Conservation (phyloP, 35 echinoderm and acorn worm genomes). For the Apostichopus californicus region DNA sequence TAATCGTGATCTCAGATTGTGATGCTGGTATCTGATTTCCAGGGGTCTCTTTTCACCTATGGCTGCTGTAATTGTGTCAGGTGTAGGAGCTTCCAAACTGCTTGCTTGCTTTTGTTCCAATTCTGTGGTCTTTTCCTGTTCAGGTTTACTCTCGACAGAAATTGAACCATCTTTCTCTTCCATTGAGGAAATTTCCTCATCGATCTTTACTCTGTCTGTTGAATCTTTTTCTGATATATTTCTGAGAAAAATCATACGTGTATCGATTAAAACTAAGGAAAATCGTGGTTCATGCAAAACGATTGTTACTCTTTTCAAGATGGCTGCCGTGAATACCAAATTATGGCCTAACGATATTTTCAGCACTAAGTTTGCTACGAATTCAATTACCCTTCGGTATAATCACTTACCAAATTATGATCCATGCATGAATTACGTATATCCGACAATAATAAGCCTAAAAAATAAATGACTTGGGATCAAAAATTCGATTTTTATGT, state of each 20-base stretch:
- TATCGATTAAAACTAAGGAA: neutral
- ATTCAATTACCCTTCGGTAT: neutral
- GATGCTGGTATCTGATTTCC: constrained; percentile 44
- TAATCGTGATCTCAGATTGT: constrained; percentile 45
- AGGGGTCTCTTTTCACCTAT: constrained; percentile 33
- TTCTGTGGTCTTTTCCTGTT: neutral
- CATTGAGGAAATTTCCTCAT: constrained; percentile 7
- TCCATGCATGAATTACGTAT: too few relatives aligned
- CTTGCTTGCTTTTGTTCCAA: constrained; percentile 21
- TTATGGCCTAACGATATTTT: neutral
- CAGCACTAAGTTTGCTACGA: too few relatives aligned
- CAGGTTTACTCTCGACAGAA: neutral
- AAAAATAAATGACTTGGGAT: too few relatives aligned
- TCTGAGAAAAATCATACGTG: neutral
- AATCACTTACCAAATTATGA: neutral
- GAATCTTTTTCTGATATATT: neutral
- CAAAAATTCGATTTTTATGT: too few relatives aligned
- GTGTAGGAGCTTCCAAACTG: constrained; percentile 17
- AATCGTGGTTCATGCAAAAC: neutral
- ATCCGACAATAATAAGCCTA: too few relatives aligned
- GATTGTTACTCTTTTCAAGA: constrained; percentile 34
- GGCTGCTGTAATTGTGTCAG: neutral
- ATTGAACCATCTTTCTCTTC: constrained; percentile 1
- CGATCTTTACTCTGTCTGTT: neutral
- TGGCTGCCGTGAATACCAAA: constrained; percentile 9